Evolutionary conservation across 2,888 invertebrate genomes (phyloP).

Genomic region (Notodonta dromedarius): DNA sequence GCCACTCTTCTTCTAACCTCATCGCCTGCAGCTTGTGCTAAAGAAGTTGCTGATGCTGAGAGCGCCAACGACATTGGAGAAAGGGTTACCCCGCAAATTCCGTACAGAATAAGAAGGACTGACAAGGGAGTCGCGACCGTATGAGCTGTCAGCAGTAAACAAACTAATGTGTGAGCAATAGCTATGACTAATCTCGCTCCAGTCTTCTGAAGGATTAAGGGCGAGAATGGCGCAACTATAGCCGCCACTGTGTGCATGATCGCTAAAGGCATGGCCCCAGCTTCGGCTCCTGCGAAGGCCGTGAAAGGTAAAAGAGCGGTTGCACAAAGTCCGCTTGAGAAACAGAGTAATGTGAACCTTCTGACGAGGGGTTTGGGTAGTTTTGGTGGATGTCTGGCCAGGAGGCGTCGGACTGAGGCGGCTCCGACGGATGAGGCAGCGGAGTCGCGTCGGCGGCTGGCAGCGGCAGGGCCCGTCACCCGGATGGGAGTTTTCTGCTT

Average conservation of each 20-base stretch:
- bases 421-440: slow-evolving; percentile 90
- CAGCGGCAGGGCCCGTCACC: slow-evolving; percentile 40
- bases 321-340: slow-evolving; percentile 86
- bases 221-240: slow-evolving; percentile 78
- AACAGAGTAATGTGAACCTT: slow-evolving; percentile 81
- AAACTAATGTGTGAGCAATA: slow-evolving; percentile 81
- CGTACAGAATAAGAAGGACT: slow-evolving; percentile 68
- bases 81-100: slow-evolving; percentile 82
- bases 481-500: slow-evolving; percentile 61
- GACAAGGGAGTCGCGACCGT: slow-evolving; percentile 67
- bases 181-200: slow-evolving; percentile 70
- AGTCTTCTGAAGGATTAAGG: slow-evolving; percentile 71
- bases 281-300: slow-evolving; percentile 77
- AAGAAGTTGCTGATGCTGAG: slow-evolving; percentile 83
- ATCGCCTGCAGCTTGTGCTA: slow-evolving; percentile 81
- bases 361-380: slow-evolving; percentile 76
- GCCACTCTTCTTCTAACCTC: slow-evolving; percentile 68
- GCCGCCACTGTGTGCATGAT: slow-evolving; percentile 86
- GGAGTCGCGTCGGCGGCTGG: slow-evolving; percentile 86
- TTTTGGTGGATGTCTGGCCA: slow-evolving; percentile 82
- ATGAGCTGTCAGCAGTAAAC: slow-evolving; percentile 85
- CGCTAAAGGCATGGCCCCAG: slow-evolving; percentile 86
- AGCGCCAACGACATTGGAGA: slow-evolving; percentile 84
- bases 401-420: slow-evolving; percentile 89
- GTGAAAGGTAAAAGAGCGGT: slow-evolving; percentile 86